Evolutionary conservation across 2,888 invertebrate species (phyloP).

Genomic region (Yponomeuta sedellus): DNA sequence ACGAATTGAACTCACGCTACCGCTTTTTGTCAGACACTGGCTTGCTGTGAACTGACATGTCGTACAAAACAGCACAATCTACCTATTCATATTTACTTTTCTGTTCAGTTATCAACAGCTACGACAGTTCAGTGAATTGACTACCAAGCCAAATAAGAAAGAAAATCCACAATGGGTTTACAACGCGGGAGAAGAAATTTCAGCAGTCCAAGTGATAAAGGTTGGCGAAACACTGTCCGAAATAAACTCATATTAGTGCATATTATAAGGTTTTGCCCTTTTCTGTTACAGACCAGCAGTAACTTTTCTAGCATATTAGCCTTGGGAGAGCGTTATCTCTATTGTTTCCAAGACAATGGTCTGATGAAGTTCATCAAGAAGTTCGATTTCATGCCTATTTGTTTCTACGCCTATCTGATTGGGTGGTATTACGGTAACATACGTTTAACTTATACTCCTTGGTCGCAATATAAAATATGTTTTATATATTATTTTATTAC

Average conservation of each 20-base stretch:
- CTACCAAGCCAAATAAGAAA: slow-evolving; percentile 75
- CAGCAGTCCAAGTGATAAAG: slow-evolving; percentile 79
- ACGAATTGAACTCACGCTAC: too few species aligned
- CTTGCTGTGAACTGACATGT: too few species aligned
- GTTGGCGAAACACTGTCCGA: slow-evolving; percentile 31
- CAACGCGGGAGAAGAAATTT: slow-evolving; percentile 86
- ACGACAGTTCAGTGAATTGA: slow-evolving; percentile 81
- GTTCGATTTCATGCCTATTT: slow-evolving; percentile 88
- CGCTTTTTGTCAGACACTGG: too few species aligned
- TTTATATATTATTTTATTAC: too few species aligned
- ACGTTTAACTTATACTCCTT: slow-evolving; percentile 13
- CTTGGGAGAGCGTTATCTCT: slow-evolving; percentile 90
- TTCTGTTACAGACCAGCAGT: slow-evolving; percentile 72
- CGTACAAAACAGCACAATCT: too few species aligned
- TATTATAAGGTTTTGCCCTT: slow-evolving; percentile 12
- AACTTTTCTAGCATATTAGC: slow-evolving; percentile 82
- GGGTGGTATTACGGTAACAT: slow-evolving; percentile 81
- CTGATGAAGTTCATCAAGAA: slow-evolving; percentile 88
- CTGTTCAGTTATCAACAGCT: slow-evolving; percentile 83
- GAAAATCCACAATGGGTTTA: slow-evolving; percentile 86
- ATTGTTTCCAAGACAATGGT: slow-evolving; percentile 87
- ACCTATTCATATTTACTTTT: background rate
- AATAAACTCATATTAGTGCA: background rate
- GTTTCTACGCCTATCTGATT: slow-evolving; percentile 83
- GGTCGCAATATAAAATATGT: too few species aligned